Base-by-base conservation (phyloP, 2,888 invertebrate species). In the Callosobruchus maculatus region DNA sequence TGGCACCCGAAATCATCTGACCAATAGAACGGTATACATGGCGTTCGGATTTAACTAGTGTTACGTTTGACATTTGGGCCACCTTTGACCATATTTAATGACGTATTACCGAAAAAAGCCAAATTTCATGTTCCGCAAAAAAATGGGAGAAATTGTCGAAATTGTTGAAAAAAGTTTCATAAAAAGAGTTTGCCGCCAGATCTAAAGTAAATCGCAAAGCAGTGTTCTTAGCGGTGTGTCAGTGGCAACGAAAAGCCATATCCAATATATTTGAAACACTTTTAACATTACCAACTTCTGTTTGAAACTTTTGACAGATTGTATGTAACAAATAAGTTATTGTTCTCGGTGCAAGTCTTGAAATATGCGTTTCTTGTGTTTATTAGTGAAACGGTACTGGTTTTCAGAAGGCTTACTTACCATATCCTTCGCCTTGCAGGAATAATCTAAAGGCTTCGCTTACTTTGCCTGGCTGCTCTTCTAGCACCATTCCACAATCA, bases 401-500 rank as follows among this genome's bases (percentile, higher is more conserved):
- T 49, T 49, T 1, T n/a, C n/a, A n/a, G n/a, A n/a, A n/a, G n/a
- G 49, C 18, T 90, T 89, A 94, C 97, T 95, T 94, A 97, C 98
- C 96, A 90, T 97, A 98, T 88, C 99, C 98, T 90, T 97, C 96
- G 82, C 99, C 99, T 89, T 99, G 99, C 83, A 99, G 90, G 90
- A 99, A 99, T 80, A 99, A 92, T 85, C 97, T 92, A 90, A 99
- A 95, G 69, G 99, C 98, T 89, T 99, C 98, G 81, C 96, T 94
- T 80, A 99, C 93, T 91, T 98, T 98, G 78, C 92, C 96, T 7
- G 99, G 99, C 86, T 97, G 96, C 87, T 99, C 99, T 88, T 99
- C 99, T 80, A 99, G 89, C 20, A 98, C 97, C 95, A 98, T 95
- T 78, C 97, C 98, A 86, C 97, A 97, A 86, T 98, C 98, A 67